These are phyloP conservation scores for Rosalia funebris DNA, from an alignment of 2,888 invertebrate species.

Conservation along the genomic window DNA sequence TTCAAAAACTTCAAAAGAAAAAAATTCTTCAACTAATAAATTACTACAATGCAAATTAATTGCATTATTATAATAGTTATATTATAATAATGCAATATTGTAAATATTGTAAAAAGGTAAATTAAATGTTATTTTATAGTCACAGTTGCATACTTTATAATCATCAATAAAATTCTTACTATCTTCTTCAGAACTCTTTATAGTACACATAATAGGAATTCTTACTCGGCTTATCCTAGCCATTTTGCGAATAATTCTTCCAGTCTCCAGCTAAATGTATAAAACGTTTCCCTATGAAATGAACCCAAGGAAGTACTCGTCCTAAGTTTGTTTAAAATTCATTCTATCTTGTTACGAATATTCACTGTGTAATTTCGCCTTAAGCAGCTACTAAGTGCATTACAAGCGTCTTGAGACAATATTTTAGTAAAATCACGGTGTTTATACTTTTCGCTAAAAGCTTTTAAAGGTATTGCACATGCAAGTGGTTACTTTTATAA, in stretches of 20 bases:
- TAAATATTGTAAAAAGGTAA: too few relatives aligned
- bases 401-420: slow-evolving; percentile 40
- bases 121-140: too few relatives aligned
- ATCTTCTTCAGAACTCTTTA: too few relatives aligned
- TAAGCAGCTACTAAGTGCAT: slow-evolving; percentile 43
- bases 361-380: slow-evolving; percentile 44
- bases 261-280: slow-evolving; percentile 24
- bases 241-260: slow-evolving; percentile 37
- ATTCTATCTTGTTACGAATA: slow-evolving; percentile 44
- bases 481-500: slow-evolving; percentile 42
- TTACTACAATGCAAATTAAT: too few relatives aligned
- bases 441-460: slow-evolving; percentile 39
- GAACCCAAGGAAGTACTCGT: slow-evolving; percentile 42
- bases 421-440: slow-evolving; percentile 44
- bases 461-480: slow-evolving; percentile 42
- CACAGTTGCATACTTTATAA: too few relatives aligned
- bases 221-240: slow-evolving; percentile 29
- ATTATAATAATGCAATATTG: too few relatives aligned
- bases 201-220: too few relatives aligned
- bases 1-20: too few relatives aligned
- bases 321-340: slow-evolving; percentile 47
- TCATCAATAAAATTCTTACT: too few relatives aligned
- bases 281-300: slow-evolving; percentile 28
- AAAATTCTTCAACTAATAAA: too few relatives aligned
- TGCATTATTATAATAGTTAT: too few relatives aligned